These are phyloP conservation scores for Sitodiplosis mosellana DNA, from an alignment of 1,140 invertebrate genomes.

Conservation along the genomic window DNA sequence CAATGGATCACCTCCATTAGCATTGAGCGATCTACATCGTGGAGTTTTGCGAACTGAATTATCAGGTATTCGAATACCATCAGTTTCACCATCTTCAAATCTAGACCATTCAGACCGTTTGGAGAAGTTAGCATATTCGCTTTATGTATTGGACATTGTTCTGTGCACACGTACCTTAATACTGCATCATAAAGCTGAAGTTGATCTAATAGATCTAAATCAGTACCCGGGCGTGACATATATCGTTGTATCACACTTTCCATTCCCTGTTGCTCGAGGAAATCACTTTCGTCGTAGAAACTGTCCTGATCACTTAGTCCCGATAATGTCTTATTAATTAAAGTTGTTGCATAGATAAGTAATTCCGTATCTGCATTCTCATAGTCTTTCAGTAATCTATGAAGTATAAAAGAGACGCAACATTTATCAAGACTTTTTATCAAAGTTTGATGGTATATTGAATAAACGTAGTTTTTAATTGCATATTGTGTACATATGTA, in stretches of 20 bases:
- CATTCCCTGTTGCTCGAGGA: slow-evolving; percentile 90
- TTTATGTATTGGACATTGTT: neutral
- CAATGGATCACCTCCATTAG: slow-evolving; percentile 29
- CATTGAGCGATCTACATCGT: slow-evolving; percentile 36
- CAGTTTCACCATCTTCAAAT: slow-evolving; percentile 24
- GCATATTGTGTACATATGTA: neutral
- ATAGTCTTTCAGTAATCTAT: slow-evolving; percentile 75
- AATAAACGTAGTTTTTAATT: neutral
- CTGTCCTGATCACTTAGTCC: slow-evolving; percentile 93
- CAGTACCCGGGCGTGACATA: slow-evolving; percentile 83
- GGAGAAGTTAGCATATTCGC: too few relatives aligned
- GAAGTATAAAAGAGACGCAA: slow-evolving; percentile 1
- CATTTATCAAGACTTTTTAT: neutral
- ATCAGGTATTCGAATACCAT: slow-evolving; percentile 37
- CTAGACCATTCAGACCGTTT: slow-evolving; percentile 6
- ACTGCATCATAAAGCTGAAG: slow-evolving; percentile 93
- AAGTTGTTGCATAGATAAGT: slow-evolving; percentile 86
- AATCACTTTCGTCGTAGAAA: slow-evolving; percentile 96
- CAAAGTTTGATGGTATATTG: neutral
- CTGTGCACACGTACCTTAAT: slow-evolving; percentile 68
- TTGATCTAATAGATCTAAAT: slow-evolving; percentile 81
- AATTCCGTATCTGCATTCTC: slow-evolving; percentile 91
- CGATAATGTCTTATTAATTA: slow-evolving; percentile 92
- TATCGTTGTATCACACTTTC: slow-evolving; percentile 80
- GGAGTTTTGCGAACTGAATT: slow-evolving; percentile 63